Evolutionary conservation across 2,888 invertebrate species (phyloP), one percentile per base, ranked within the genome.

Genomic region (Orthosia cruda): DNA sequence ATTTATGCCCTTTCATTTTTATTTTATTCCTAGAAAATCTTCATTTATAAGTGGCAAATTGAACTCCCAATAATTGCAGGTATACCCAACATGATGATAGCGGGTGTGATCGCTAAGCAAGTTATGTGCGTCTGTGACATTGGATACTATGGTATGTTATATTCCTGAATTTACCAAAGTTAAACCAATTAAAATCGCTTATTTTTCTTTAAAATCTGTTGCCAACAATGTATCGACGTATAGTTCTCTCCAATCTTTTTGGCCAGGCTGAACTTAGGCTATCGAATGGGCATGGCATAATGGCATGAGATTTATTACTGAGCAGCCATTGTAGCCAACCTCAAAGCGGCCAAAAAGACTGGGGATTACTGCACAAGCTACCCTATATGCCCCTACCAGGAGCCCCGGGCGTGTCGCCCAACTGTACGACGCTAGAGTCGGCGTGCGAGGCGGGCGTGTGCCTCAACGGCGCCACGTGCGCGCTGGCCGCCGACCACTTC

Each of bases 391-490:
- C 7, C 32, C 7, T 7, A 9, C 18, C 88, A 95, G 96, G 96
- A 11, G 93, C 94, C 3, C 88, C 96, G 3, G 95, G 95, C 1
- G 70, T 84, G 77, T 52, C 95, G 0, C 96, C 96, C 16, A 94
- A 94, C 93, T 97, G 97, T 91, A 89, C 92, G 54, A 72, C 90
- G 20, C 80, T 89, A 81, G 93, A 97, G 83, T 91, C 92, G 67
- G 96, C 95, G 85, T 99, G 98, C 93, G 97, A 97, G 81, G 97
- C 97, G 59, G 97, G 97, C 91, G 98, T 98, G 58, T 99, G 99
- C 90, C 96, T 97, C 81, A 98, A 98, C 93, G 98, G 98, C 0
- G 98, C 97, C 74, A 97, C 97, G n/a, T 98, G 98, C 94, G 89
- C 96, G 81, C 95, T 94, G 68, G 96, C 96, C 52, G 66, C 88